A percentile compares a stretch with the other conserved stretches of the same genome.
Evolutionary conservation across 1,140 invertebrate genomes (phyloP).

Genomic region (Lamellibrachia luymesi): DNA sequence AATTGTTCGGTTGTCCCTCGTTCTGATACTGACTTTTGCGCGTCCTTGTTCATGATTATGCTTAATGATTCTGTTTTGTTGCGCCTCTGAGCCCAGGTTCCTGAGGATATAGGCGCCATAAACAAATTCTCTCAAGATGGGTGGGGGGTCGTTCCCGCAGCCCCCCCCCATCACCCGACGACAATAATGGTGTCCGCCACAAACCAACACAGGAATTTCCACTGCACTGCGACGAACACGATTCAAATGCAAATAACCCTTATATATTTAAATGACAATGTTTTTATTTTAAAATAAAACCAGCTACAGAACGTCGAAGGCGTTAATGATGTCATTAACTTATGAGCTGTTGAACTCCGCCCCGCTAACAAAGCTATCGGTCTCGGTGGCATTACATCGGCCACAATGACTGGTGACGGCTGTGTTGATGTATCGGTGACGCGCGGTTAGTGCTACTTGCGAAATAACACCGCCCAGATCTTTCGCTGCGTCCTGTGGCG

Average conservation of each 20-base stretch:
- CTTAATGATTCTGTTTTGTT: too few relatives aligned
- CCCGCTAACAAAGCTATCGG: background rate
- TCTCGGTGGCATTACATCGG: background rate
- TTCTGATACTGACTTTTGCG: too few relatives aligned
- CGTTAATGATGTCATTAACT: background rate
- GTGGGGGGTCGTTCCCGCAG: too few relatives aligned
- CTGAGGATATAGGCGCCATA: too few relatives aligned
- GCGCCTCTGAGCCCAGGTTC: too few relatives aligned
- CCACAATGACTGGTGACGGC: background rate
- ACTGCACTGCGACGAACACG: background rate
- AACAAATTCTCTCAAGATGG: too few relatives aligned
- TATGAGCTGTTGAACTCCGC: background rate
- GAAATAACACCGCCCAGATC: background rate
- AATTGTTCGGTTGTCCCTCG: too few relatives aligned
- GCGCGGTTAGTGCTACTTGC: background rate
- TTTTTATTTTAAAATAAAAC: background rate
- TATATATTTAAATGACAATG: background rate
- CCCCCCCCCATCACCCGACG: too few relatives aligned
- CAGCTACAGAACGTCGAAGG: background rate
- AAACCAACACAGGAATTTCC: background rate
- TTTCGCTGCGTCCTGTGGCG: background rate
- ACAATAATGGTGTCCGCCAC: too few relatives aligned
- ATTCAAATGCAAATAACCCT: background rate
- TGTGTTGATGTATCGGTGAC: background rate
- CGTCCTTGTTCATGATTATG: too few relatives aligned